These are phyloP conservation scores for Eptatretus atami DNA, from an alignment of 2,797 vertebrate species.

Conservation along the genomic window DNA sequence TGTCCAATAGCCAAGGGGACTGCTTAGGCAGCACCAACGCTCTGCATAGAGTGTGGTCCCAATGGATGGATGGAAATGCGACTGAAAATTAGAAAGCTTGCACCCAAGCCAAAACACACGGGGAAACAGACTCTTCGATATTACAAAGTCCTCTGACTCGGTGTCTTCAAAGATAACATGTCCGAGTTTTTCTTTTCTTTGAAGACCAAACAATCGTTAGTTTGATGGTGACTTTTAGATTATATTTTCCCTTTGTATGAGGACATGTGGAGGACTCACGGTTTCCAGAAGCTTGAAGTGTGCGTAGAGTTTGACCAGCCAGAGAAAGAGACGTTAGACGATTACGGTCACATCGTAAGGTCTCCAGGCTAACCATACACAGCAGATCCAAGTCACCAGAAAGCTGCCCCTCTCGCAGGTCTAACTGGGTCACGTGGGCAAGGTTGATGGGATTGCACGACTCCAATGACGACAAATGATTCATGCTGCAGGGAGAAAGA, in stretches of 20 bases:
- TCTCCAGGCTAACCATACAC: constrained; percentile 41
- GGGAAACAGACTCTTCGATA: too few species aligned
- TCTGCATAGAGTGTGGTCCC: too few species aligned
- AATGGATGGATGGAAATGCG: too few species aligned
- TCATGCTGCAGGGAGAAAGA: constrained; percentile 25
- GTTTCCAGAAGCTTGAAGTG: constrained; percentile 37
- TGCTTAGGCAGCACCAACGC: too few species aligned
- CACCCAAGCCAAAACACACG: too few species aligned
- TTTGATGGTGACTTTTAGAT: constrained; percentile 8
- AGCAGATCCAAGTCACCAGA: constrained; percentile 35
- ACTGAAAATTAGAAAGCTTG: too few species aligned
- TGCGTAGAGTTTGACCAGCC: constrained; percentile 49
- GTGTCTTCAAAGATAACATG: too few species aligned
- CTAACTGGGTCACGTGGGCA: constrained; percentile 40
- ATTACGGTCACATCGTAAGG: constrained; percentile 58
- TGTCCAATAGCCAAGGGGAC: too few species aligned
- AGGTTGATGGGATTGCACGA: constrained; percentile 28
- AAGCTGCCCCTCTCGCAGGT: constrained; percentile 54
- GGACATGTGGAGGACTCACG: constrained; percentile 20
- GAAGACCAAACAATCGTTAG: too few species aligned
- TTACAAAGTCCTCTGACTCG: too few species aligned
- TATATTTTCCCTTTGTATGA: constrained; percentile 6
- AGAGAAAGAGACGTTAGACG: constrained; percentile 39
- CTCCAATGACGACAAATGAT: constrained; percentile 27
- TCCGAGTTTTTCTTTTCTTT: too few species aligned